Percentiles rank a stretch among this genome's conserved stretches.
Evolutionary conservation across 1,140 invertebrate species (phyloP).

Genomic region (Drosophila rufa): DNA sequence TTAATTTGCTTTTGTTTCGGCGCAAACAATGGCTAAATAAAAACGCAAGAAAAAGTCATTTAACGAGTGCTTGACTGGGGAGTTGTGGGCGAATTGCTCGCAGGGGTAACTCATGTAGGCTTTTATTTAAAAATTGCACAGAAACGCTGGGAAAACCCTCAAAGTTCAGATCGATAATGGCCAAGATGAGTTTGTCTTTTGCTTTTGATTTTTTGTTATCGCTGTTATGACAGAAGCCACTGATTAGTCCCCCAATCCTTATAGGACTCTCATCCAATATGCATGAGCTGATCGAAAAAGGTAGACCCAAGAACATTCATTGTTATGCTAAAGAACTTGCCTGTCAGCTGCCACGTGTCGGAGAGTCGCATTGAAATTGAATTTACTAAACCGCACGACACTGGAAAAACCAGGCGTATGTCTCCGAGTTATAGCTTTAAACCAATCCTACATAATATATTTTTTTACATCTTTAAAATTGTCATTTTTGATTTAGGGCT

Average conservation of each 20-base stretch:
- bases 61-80: conserved; percentile 60
- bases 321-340: conserved; percentile 77
- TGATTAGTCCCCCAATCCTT: conserved; percentile 59
- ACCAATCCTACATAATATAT: background rate
- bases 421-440: background rate
- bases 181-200: conserved; percentile 34
- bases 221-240: conserved; percentile 72
- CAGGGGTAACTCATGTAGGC: conserved; percentile 17
- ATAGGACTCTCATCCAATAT: conserved; percentile 66
- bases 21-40: conserved; percentile 65
- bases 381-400: conserved; percentile 46
- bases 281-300: conserved; percentile 72
- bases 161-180: conserved; percentile 42
- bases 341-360: conserved; percentile 79
- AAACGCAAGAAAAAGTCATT: conserved; percentile 75
- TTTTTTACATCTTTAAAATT: too few relatives aligned
- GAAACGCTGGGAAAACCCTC: conserved; percentile 38
- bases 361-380: conserved; percentile 72
- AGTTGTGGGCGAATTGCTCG: conserved; percentile 9
- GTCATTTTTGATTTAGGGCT: too few relatives aligned
- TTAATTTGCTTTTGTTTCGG: conserved; percentile 80
- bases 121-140: conserved; percentile 57
- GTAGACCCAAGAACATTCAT: conserved; percentile 50
- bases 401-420: conserved; percentile 1
- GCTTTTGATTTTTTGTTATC: conserved; percentile 60